Conservation (phyloP, 2,797 vertebrate genomes). For the Agapornis canus region DNA sequence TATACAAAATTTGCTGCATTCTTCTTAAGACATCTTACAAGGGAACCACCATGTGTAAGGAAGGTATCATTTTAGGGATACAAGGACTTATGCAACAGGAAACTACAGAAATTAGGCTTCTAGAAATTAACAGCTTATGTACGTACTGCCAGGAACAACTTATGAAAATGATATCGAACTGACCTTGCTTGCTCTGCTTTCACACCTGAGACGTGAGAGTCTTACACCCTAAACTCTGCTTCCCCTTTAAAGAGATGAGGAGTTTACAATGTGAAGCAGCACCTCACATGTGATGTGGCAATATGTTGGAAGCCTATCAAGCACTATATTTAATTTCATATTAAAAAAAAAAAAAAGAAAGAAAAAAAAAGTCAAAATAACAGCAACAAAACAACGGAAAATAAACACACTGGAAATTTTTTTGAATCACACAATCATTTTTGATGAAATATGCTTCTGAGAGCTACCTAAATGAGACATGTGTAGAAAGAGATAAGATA, state of each 20-base stretch:
- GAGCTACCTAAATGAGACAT: not conserved
- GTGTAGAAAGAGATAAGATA: not conserved
- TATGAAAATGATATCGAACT: not conserved
- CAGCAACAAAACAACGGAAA: not conserved
- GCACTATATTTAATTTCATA: not conserved
- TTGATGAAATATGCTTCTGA: not conserved
- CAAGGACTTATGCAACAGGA: accelerated
- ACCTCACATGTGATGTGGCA: not conserved
- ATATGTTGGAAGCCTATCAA: not conserved
- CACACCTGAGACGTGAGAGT: not conserved
- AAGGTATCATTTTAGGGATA: not conserved
- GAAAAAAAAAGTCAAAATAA: not conserved
- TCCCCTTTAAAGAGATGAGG: not conserved
- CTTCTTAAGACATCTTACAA: not conserved
- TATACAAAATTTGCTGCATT: not conserved
- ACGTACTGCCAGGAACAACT: not conserved
- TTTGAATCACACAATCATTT: not conserved
- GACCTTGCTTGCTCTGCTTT: not conserved
- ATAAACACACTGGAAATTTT: not conserved
- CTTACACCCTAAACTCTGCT: not conserved
- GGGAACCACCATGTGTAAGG: not conserved
- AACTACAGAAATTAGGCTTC: not conserved
- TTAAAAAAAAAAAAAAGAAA: not conserved
- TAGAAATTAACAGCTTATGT: not conserved
- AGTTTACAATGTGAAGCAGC: not conserved